Percentiles rank a stretch among this genome's conserved stretches.
Evolutionary conservation across 2,888 invertebrate genomes (phyloP).

Genomic region (Galerucella calmariensis): DNA sequence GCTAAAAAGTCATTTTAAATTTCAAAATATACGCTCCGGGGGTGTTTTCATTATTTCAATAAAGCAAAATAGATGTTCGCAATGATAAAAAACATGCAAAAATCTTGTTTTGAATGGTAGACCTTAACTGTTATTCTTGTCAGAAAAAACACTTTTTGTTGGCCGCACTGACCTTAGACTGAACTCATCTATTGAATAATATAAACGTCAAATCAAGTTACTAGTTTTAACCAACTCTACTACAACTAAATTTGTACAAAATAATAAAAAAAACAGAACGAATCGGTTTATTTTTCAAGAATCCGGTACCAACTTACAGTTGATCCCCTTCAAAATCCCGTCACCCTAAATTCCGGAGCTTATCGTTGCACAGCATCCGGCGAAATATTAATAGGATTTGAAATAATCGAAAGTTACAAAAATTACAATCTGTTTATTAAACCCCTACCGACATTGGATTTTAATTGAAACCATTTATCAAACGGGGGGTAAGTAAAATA

Average conservation of each 20-base stretch:
- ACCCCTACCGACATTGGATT: slow-evolving; percentile 19
- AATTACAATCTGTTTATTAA: slow-evolving; percentile 30
- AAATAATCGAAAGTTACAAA: slow-evolving; percentile 26
- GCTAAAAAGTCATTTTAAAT: too few species aligned
- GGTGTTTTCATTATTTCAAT: too few species aligned
- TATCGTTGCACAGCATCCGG: slow-evolving; percentile 26
- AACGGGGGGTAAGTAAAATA: not conserved
- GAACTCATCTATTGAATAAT: too few species aligned
- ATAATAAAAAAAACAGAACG: not conserved
- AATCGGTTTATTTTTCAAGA: not conserved
- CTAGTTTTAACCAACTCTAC: not conserved
- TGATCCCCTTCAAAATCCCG: slow-evolving; percentile 13
- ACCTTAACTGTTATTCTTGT: too few species aligned
- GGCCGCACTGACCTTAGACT: too few species aligned
- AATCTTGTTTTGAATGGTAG: too few species aligned
- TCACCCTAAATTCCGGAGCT: slow-evolving; percentile 17
- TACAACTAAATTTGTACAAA: not conserved
- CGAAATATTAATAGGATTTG: slow-evolving; percentile 30
- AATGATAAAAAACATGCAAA: too few species aligned
- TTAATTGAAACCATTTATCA: slow-evolving; percentile 23
- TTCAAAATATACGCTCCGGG: too few species aligned
- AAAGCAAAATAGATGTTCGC: too few species aligned
- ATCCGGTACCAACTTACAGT: not conserved
- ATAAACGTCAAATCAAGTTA: too few species aligned
- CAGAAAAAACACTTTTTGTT: too few species aligned